Conservation (phyloP, 1,140 invertebrate genomes). For the Solen grandis region DNA sequence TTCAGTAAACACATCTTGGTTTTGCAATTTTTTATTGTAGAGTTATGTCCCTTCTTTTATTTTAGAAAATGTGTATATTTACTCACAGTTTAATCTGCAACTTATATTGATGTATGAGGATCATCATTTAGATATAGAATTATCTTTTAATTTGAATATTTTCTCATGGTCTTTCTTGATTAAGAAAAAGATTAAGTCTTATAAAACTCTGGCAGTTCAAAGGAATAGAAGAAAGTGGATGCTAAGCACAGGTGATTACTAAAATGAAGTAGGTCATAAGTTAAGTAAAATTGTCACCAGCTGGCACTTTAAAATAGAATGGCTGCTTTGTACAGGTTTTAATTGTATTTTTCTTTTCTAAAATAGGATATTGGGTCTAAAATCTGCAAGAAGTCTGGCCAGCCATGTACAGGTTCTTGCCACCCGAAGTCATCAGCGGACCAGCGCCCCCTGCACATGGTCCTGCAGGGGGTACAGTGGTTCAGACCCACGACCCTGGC, state of each 20-base stretch:
- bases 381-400: slow-evolving; percentile 67
- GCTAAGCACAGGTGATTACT: background rate
- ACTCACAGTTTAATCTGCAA: no score
- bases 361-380: slow-evolving; percentile 64
- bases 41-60: no score
- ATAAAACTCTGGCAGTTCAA: background rate
- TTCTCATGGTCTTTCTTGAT: no score
- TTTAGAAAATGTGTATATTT: no score
- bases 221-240: background rate
- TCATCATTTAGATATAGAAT: no score
- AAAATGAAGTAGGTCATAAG: background rate
- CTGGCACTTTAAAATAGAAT: no score
- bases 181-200: no score
- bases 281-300: background rate
- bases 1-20: no score
- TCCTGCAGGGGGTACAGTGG: slow-evolving; percentile 67
- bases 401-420: slow-evolving; percentile 65
- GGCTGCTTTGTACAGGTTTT: slow-evolving; percentile 56
- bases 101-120: no score
- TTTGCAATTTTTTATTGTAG: no score
- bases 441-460: slow-evolving; percentile 61
- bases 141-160: no score
- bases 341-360: no score
- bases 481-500: slow-evolving; percentile 64
- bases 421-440: background rate